Evolutionary conservation across 2,113 vertebrate genomes (phyloP).

Genomic region (Dascyllus trimaculatus): DNA sequence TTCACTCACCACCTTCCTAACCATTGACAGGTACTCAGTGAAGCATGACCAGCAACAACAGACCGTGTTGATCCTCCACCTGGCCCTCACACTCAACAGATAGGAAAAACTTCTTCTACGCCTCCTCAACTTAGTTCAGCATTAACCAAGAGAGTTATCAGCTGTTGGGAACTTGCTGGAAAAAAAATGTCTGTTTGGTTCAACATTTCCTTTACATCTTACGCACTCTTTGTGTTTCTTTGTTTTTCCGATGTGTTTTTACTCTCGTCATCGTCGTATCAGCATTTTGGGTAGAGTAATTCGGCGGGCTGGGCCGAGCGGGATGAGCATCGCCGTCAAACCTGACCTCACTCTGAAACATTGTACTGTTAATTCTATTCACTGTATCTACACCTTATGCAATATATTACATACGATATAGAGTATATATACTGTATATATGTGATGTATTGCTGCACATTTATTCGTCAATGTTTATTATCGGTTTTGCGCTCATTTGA

Average conservation of each 20-base stretch:
- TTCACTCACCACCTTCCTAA: not conserved
- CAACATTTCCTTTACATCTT: constrained; percentile 58
- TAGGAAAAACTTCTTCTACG: constrained; percentile 38
- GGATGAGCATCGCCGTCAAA: constrained; percentile 27
- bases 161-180: constrained; percentile 28
- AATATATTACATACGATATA: constrained; percentile 51
- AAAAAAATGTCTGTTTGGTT: constrained; percentile 43
- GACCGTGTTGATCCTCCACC: constrained; percentile 40
- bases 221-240: constrained; percentile 48
- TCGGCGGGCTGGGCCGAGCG: constrained; percentile 5
- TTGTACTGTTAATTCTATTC: constrained; percentile 44
- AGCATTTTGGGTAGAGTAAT: constrained; percentile 20
- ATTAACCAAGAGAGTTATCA: constrained; percentile 24
- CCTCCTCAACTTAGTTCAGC: constrained; percentile 29
- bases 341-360: constrained; percentile 60
- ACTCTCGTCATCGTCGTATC: constrained; percentile 31
- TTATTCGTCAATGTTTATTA: constrained; percentile 39
- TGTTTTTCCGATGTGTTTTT: constrained; percentile 52
- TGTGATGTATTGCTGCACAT: constrained; percentile 53
- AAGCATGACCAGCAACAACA: constrained; percentile 73
- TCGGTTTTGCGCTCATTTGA: constrained; percentile 37
- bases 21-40: constrained; percentile 79
- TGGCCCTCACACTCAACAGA: constrained; percentile 70
- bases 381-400: constrained; percentile 38
- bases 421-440: constrained; percentile 15